These are phyloP conservation scores for Mellilla xanthometata DNA, from an alignment of 2,888 invertebrate species.

Conservation along the genomic window DNA sequence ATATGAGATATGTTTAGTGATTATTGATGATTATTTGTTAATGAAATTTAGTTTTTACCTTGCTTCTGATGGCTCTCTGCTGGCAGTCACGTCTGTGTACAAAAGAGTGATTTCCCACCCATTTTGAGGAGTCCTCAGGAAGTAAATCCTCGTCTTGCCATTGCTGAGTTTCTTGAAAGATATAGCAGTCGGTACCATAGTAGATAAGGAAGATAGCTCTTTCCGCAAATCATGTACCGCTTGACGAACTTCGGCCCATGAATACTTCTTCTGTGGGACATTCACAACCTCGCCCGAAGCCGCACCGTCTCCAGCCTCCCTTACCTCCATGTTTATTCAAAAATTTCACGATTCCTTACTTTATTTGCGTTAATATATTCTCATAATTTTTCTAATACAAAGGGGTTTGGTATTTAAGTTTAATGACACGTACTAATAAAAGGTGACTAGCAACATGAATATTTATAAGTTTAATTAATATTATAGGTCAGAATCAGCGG, in stretches of 20 bases:
- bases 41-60: too few relatives aligned
- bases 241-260: conserved; percentile 91
- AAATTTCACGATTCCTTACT: conserved; percentile 19
- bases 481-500: conserved; percentile 36
- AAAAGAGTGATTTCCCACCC: conserved; percentile 95
- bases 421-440: conserved; percentile 28
- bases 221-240: conserved; percentile 92
- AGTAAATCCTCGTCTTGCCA: conserved; percentile 93
- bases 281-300: conserved; percentile 64
- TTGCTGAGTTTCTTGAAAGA: conserved; percentile 90
- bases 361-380: conserved; percentile 21
- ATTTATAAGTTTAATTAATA: conserved; percentile 33
- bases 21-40: too few relatives aligned
- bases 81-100: conserved; percentile 90
- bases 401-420: conserved; percentile 18
- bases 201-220: conserved; percentile 89
- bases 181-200: conserved; percentile 91
- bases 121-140: conserved; percentile 92
- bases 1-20: too few relatives aligned
- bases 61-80: conserved; percentile 78
- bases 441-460: conserved; percentile 26
- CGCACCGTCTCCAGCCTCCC: conserved; percentile 74
- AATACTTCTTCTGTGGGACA: conserved; percentile 69
- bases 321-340: conserved; percentile 58
- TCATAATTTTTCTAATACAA: conserved; percentile 25